Base-by-base conservation (phyloP, 2,797 vertebrate species). In the Chromobotia macracanthus region DNA sequence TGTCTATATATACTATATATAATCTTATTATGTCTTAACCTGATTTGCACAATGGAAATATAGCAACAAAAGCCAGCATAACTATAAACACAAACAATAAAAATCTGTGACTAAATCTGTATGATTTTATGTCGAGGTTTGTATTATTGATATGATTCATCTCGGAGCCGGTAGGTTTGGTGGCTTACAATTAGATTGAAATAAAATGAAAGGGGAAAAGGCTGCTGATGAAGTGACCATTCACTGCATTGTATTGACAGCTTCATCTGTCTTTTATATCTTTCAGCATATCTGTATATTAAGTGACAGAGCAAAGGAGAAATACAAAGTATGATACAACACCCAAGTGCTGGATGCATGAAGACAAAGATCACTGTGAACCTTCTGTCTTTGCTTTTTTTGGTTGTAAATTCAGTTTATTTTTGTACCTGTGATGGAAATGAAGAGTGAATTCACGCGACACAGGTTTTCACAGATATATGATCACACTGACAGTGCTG, bases 201-300 rank as follows among this genome's bases (percentile, higher is more conserved):
- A n/a, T 16, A 3, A 8, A 55, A 19, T 55, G 46, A 50, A 50
- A 2, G 10, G 15, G 46, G 16, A 16, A 50, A 50, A 56, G 11
- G 11, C 11, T 28, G 11, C 23, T 60, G 11, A 25, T 25, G 21
- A 58, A 1, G 41, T 44, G 41, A 10, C 41, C 41, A 21, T 55
- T 10, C 9, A 9, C 11, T 69, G 2, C 75, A 1, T n/a, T 74
- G 11, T 19, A 31, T 70, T 0, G 31, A 44, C 50, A 6, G 12
- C 11, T 8, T 9, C 38, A 72, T 51, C 11, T 25, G 6, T 31
- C 15, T 80, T 69, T 73, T 44, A 3, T 73, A 31, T 41, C 55
- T 63, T 56, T 81, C 35, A 96, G 95, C 95, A 96, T 86, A 96
- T 96, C 89, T 96, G 94, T 82, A 89, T 93, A 87, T 83, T 96